A percentile compares a stretch with the other conserved stretches of the same genome.
These are phyloP conservation scores for Sebastes steindachneri DNA, from an alignment of 2,797 vertebrate genomes.

Conservation along the genomic window DNA sequence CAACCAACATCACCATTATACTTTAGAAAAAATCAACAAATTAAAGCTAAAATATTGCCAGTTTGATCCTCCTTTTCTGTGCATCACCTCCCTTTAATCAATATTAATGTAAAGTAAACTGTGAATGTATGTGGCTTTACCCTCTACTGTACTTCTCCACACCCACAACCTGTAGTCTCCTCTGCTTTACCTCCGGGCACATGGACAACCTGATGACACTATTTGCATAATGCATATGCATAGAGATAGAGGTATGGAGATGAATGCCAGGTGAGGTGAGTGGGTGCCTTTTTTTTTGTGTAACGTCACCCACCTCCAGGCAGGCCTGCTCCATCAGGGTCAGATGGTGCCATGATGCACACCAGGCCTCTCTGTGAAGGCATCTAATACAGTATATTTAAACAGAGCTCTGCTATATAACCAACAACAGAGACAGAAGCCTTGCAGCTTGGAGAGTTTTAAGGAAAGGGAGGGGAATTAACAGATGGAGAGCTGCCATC, in stretches of 20 bases:
- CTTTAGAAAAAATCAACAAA: neutral
- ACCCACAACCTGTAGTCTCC: slow-evolving; percentile 21
- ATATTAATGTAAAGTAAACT: neutral
- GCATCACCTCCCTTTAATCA: neutral
- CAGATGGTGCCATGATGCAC: slow-evolving; percentile 1
- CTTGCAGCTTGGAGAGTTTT: neutral
- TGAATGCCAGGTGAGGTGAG: slow-evolving; percentile 17
- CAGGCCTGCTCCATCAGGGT: slow-evolving; percentile 34
- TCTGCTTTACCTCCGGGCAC: slow-evolving; percentile 18
- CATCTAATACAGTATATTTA: neutral
- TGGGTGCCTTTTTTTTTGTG: slow-evolving; percentile 2
- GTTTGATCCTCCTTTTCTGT: neutral
- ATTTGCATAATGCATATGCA: slow-evolving; percentile 65
- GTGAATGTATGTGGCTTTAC: neutral
- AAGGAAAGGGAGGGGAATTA: neutral
- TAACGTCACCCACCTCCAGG: slow-evolving; percentile 26
- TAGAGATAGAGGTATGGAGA: neutral
- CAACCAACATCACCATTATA: neutral
- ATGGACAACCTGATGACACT: slow-evolving; percentile 15
- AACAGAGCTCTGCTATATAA: neutral
- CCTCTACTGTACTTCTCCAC: neutral
- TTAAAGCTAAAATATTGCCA: neutral
- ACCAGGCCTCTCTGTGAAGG: neutral
- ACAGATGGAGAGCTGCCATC: neutral
- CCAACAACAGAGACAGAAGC: neutral